Conservation (phyloP, 2,113 vertebrate species). For the Bettongia penicillata region DNA sequence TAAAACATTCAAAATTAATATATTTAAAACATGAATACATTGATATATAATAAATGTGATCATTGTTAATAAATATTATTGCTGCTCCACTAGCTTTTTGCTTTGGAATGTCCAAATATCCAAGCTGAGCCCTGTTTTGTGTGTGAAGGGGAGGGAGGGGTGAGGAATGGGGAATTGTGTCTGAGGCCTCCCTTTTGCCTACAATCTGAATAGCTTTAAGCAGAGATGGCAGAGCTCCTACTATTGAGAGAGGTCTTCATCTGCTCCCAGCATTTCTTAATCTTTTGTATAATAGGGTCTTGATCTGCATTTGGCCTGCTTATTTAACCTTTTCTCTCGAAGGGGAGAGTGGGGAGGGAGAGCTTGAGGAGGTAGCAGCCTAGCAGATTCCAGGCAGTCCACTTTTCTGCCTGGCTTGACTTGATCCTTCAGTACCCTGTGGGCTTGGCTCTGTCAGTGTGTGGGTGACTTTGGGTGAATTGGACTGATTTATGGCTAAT, state of each 20-base stretch:
- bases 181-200: conserved; percentile 9
- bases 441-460: not conserved
- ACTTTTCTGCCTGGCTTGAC: conserved; percentile 6
- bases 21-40: not conserved
- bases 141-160: not conserved
- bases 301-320: not conserved
- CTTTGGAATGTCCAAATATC: conserved; percentile 32
- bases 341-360: not conserved
- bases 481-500: not conserved
- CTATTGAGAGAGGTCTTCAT: conserved; percentile 40
- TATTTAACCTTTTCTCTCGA: not conserved
- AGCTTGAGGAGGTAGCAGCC: not conserved
- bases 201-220: conserved; percentile 46
- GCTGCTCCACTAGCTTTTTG: conserved; percentile 58
- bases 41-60: not conserved
- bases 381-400: not conserved
- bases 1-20: not conserved
- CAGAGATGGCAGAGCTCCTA: conserved; percentile 38
- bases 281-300: conserved; percentile 51
- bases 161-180: not conserved
- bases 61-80: not conserved
- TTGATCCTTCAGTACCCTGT: not conserved
- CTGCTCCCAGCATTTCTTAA: not conserved
- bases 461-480: not conserved
- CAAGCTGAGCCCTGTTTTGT: not conserved